Conservation (phyloP, 2,888 invertebrate genomes). For the Magallana nippona region DNA sequence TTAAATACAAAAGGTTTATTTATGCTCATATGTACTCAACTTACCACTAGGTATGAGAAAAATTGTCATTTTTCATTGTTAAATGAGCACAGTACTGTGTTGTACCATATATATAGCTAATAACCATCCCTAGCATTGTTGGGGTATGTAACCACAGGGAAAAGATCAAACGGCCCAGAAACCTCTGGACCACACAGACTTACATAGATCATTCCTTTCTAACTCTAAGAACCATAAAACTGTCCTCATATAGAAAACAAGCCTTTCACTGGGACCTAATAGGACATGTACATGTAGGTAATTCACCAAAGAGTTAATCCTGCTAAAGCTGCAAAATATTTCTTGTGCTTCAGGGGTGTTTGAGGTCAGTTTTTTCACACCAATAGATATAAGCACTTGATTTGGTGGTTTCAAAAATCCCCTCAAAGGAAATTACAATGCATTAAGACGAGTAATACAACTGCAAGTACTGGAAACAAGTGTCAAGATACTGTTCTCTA, state of each 20-base stretch:
- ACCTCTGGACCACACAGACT: not conserved
- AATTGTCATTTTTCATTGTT: no score
- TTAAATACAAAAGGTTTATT: no score
- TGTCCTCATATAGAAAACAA: not conserved
- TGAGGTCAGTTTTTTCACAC: not conserved
- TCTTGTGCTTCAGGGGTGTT: constrained; percentile 8
- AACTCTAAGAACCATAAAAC: not conserved
- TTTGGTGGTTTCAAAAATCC: constrained; percentile 20
- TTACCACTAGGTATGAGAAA: no score
- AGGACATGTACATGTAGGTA: not conserved
- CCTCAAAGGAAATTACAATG: constrained; percentile 4
- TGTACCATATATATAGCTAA: no score
- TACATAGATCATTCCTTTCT: not conserved
- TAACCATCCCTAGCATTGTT: not conserved
- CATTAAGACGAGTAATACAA: not conserved
- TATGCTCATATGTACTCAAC: no score
- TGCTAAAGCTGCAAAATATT: not conserved
- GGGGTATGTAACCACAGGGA: not conserved
- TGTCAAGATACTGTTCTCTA: constrained; percentile 1
- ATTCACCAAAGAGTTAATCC: not conserved
- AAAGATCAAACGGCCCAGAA: not conserved
- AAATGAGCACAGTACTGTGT: no score
- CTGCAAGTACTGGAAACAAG: not conserved
- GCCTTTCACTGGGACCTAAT: not conserved
- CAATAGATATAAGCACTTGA: not conserved